phyloP scores from a whole-genome alignment of 2,888 invertebrate species.

The Mallateleia sp. region DNA sequence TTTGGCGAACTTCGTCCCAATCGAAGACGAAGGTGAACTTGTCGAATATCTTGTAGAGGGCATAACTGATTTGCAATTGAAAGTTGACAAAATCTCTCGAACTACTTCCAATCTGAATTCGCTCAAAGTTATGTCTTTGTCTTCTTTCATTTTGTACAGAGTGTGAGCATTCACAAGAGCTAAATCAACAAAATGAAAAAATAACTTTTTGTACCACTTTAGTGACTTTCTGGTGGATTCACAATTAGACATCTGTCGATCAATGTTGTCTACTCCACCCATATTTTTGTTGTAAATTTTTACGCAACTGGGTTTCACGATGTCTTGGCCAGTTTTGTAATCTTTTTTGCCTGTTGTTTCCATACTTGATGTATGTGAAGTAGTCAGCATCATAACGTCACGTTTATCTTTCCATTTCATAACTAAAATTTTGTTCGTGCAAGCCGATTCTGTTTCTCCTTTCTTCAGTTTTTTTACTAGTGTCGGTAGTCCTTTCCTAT shows the following conservation, averaged over 20 bases:
- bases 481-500: constrained; percentile 22
- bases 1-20: not conserved
- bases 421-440: constrained; percentile 50
- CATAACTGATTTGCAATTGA: not conserved
- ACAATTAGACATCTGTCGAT: constrained; percentile 50
- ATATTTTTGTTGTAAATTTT: constrained; percentile 79
- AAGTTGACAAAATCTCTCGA: constrained; percentile 14
- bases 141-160: no score
- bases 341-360: constrained; percentile 48
- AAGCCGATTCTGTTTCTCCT: not conserved
- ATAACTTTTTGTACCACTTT: constrained; percentile 28
- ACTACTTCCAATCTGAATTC: constrained; percentile 22
- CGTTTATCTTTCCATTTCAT: constrained; percentile 76
- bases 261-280: constrained; percentile 77
- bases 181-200: constrained; percentile 23
- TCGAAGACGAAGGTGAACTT: not conserved
- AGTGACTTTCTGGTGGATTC: no score
- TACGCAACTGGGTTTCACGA: constrained; percentile 73
- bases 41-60: not conserved
- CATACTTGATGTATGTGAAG: constrained; percentile 45
- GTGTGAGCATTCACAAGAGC: not conserved
- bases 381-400: constrained; percentile 73
- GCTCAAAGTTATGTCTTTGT: no score
- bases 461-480: constrained; percentile 9
- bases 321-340: constrained; percentile 34